Base-by-base conservation (phyloP, 1,140 invertebrate genomes). In the Contarinia nasturtii region DNA sequence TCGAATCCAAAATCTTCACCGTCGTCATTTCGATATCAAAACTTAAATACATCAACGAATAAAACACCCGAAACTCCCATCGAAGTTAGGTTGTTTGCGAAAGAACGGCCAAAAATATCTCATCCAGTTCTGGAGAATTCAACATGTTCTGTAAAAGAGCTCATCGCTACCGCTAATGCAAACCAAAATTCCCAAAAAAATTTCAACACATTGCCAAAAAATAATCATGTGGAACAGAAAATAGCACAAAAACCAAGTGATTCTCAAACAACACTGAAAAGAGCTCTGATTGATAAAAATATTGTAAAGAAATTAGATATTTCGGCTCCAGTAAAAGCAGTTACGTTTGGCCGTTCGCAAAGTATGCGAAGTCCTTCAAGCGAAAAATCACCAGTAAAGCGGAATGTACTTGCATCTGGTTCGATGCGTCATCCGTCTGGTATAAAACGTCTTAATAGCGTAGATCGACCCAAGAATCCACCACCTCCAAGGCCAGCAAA, bases 51-150 rank as follows among this genome's bases (percentile, higher is more conserved):
- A 10, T 27, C 27, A 5, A 3, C 27, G 3, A 27, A 27, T 5
- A 27, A 27, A 10, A 27, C 27, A 27, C 27, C 27, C 3, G 27
- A 66, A 19, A 75, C 75, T 55, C 64, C 65, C 1, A 68, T 71
- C 22, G 27, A 27, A 27, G 27, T 27, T 3, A 27, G 10, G 27
- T 10, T 27, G 10, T 27, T 27, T 27, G 67, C 71, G n/a, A 67
- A 67, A 1, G 70, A 75, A 0, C 69, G 80, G 53, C 82, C 81
- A 0, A 67, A 83, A 11, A 87, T 88, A 48, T 84, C 82, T 18
- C 79, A 77, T 49, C 85, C 83, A 0, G 79, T 84, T 20, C 59
- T 88, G 15, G 80, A 85, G 53, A 75, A 76, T 2, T 86, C 83
- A 0, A 86, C 83, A 0, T 77, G 79, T 50, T 78, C 79, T 1